Conservation (phyloP, 2,888 invertebrate genomes). For the Drosophila tripunctata region DNA sequence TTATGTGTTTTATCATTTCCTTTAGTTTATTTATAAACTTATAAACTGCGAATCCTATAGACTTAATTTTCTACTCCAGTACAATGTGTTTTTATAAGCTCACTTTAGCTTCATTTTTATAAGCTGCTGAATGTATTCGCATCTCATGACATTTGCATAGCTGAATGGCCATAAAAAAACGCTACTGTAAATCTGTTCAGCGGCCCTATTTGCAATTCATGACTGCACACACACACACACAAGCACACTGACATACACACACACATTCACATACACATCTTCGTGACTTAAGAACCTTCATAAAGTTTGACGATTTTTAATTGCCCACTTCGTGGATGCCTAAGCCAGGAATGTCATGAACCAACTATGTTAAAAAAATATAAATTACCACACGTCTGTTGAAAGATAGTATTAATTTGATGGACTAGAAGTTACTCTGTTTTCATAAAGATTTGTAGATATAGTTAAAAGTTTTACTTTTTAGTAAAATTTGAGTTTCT, state of each 20-base stretch:
- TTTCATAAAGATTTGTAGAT: not conserved
- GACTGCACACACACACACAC: slow-evolving; percentile 15
- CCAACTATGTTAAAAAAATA: slow-evolving; percentile 39
- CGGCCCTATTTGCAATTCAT: slow-evolving; percentile 42
- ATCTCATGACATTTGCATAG: slow-evolving; percentile 13
- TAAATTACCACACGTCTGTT: slow-evolving; percentile 28
- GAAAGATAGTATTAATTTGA: not conserved
- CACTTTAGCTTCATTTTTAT: slow-evolving; percentile 24
- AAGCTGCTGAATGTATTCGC: slow-evolving; percentile 11
- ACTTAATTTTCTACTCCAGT: not conserved
- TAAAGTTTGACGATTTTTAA: slow-evolving; percentile 64
- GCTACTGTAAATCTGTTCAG: slow-evolving; percentile 35
- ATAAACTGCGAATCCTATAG: not conserved
- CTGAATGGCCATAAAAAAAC: slow-evolving; percentile 20
- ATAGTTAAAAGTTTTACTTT: not conserved
- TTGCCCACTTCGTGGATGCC: slow-evolving; percentile 48
- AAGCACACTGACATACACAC: slow-evolving; percentile 1
- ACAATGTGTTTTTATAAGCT: slow-evolving; percentile 24
- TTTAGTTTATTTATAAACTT: not conserved
- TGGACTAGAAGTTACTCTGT: not conserved
- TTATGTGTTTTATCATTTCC: not conserved
- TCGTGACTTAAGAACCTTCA: slow-evolving; percentile 33
- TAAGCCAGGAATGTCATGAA: slow-evolving; percentile 35
- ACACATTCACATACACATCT: not conserved
- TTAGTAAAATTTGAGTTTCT: too few relatives aligned